Evolutionary conservation across 2,888 invertebrate species (phyloP), one percentile per base, ranked within the genome.

Genomic region (Meandrusa payeni): DNA sequence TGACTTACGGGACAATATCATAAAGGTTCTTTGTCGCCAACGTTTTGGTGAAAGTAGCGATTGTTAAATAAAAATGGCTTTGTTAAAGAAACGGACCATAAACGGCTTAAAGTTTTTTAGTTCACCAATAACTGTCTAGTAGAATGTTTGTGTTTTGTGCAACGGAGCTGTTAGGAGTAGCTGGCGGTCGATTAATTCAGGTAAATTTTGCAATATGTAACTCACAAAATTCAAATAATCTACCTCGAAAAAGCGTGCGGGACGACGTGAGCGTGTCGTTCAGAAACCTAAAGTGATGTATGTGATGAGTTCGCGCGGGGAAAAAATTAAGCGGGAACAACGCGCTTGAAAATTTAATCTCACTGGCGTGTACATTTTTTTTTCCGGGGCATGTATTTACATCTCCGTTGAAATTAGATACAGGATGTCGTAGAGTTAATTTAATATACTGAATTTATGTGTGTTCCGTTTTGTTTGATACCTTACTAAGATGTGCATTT

Each of bases 331-430:
- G 75, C 68, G 70, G 54, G 68, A 62, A 56, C 64, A 68, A 59
- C 69, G 64, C 69, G 72, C 76, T 77, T 75, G 70, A 74, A 79
- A 80, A 77, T 79, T 82, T 82, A 81, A 82, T 81, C 75, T 71
- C 68, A 62, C 64, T 63, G 64, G 61, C 77, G 64, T 80, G 79
- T 64, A 61, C 55, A 54, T 53, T 55, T 63, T 50, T n/a, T n/a
- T 47, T 61, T 47, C 27, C 19, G 37, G 29, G 24, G 36, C 23
- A 39, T 40, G 29, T 44, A 46, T 45, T 38, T 45, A 47, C 40
- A 46, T 39, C 40, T 41, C 43, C 41, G 46, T 41, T 41, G 39
- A 48, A 51, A 51, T 51, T 51, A 51, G 50, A 41, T 48, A 41
- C 50, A 47, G 43, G 41, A 39, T 40, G 46, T 48, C 41, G 41